A percentile compares a stretch with the other conserved stretches of the same genome.
Evolutionary conservation across 2,888 invertebrate genomes (phyloP).

Genomic region (Eustalomyia histrio): DNA sequence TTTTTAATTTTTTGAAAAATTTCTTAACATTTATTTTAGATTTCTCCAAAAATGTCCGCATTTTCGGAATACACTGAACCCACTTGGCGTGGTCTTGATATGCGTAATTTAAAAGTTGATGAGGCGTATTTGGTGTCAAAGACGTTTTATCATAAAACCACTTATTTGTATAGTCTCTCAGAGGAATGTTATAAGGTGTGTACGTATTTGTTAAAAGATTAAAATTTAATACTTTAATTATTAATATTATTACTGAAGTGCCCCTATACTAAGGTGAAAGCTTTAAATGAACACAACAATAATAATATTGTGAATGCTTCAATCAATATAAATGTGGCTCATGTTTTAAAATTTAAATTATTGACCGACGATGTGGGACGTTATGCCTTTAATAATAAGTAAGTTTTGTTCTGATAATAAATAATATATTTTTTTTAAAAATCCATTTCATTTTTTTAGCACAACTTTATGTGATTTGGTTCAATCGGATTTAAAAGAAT

Average conservation of each 20-base stretch:
- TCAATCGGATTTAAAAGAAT: slow-evolving; percentile 82
- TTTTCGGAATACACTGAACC: slow-evolving; percentile 83
- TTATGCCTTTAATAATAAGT: slow-evolving; percentile 79
- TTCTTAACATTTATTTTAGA: not conserved
- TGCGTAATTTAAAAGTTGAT: slow-evolving; percentile 83
- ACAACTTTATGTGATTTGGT: slow-evolving; percentile 81
- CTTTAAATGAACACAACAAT: slow-evolving; percentile 62
- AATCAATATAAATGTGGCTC: slow-evolving; percentile 81
- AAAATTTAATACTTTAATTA: not conserved
- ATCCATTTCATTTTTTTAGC: slow-evolving; percentile 75
- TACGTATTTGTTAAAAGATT: slow-evolving; percentile 65
- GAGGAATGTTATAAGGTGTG: slow-evolving; percentile 86
- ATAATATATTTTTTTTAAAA: no score
- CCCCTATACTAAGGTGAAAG: slow-evolving; percentile 82
- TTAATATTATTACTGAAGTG: slow-evolving; percentile 80
- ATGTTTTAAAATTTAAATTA: slow-evolving; percentile 82
- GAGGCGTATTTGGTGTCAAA: slow-evolving; percentile 83
- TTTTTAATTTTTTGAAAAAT: no score
- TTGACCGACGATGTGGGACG: slow-evolving; percentile 80
- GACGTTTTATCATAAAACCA: slow-evolving; percentile 73
- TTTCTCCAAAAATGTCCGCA: slow-evolving; percentile 76
- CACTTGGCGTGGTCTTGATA: slow-evolving; percentile 81
- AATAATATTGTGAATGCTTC: slow-evolving; percentile 67
- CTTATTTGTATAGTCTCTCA: slow-evolving; percentile 84
- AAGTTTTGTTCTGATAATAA: slow-evolving; percentile 62